phyloP scores from a whole-genome alignment of 2,797 vertebrate genomes.

The Crax fasciolata region DNA sequence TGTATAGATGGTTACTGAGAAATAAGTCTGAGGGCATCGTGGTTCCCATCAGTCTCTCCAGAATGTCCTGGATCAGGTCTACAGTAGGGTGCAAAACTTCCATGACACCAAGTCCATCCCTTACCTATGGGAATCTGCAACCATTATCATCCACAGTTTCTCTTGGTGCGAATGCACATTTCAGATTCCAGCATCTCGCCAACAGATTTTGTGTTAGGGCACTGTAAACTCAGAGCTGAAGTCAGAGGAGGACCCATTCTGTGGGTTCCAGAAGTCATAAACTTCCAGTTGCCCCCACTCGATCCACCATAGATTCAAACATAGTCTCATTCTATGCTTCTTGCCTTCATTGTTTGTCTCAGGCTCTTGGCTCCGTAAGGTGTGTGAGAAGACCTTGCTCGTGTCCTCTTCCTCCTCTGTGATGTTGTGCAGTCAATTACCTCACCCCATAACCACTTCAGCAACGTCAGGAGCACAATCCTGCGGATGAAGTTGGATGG shows the following conservation, averaged over 20 bases:
- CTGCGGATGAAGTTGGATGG: background rate
- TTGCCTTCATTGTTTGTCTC: background rate
- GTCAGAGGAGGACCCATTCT: background rate
- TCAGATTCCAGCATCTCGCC: background rate
- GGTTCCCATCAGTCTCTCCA: background rate
- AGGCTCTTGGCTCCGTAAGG: background rate
- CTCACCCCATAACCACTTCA: background rate
- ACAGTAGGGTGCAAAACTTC: background rate
- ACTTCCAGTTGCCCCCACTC: background rate
- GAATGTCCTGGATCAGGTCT: background rate
- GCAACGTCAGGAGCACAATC: background rate
- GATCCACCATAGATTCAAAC: background rate
- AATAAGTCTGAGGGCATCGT: background rate
- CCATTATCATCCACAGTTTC: background rate
- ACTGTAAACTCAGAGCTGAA: background rate
- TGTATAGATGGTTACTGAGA: background rate
- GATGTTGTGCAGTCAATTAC: background rate
- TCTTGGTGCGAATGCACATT: background rate
- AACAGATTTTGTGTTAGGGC: background rate
- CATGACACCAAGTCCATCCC: background rate
- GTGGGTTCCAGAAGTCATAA: background rate
- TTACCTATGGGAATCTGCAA: background rate
- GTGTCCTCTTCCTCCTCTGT: background rate
- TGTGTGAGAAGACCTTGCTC: rapidly evolving
- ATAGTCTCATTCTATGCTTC: background rate